Base-by-base conservation (phyloP, 1,140 invertebrate genomes). In the Caenorhabditis latens region DNA sequence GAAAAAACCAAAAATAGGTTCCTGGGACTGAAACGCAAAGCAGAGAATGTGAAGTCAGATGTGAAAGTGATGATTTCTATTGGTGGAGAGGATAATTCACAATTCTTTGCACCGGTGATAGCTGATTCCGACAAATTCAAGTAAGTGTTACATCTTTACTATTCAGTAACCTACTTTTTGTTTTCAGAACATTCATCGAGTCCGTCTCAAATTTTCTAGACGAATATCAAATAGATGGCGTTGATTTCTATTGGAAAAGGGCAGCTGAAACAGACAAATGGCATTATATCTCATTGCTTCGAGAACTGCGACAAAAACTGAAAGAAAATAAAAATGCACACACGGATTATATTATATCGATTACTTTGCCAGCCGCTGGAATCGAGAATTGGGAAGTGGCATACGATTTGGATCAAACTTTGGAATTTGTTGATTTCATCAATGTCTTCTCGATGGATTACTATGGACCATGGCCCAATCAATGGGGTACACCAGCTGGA, bases 241-340 rank as follows among this genome's bases (percentile, higher is more conserved):
- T 79, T 13, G 71, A 79, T 24, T 9, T 79, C 0, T 79, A 24
- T n/a, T 79, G 71, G 71, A 79, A 79, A 79, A 32, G 71, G 46
- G 19, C 46, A 19, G 11, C 46, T 21, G 46, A 16, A 24, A 11
- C 43, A 2, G 71, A 79, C 14, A 79, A 50, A 19, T 50, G 24
- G 11, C 5, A 21, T 13, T 79, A 53, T 50, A 5, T n/a, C 2
- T 2, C n/a, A 13, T 53, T 79, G 9, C 4, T 79, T 3, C 14
- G 8, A 14, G n/a, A 43, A 19, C 43, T 79, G 11, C 21, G n/a
- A 46, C 19, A 21, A 1, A 79, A 24, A 7, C 11, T 79, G 4
- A 40, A 7, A 40, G 19, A 79, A 9, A 4, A 46, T 7, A 11
- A 43, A 16, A 32, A 32, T 32, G 32, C 1, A 32, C 32, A 32